A percentile compares a stretch with the other conserved stretches of the same genome.
Evolutionary conservation across 2,113 vertebrate species (phyloP).

Genomic region (Pao palembangensis): DNA sequence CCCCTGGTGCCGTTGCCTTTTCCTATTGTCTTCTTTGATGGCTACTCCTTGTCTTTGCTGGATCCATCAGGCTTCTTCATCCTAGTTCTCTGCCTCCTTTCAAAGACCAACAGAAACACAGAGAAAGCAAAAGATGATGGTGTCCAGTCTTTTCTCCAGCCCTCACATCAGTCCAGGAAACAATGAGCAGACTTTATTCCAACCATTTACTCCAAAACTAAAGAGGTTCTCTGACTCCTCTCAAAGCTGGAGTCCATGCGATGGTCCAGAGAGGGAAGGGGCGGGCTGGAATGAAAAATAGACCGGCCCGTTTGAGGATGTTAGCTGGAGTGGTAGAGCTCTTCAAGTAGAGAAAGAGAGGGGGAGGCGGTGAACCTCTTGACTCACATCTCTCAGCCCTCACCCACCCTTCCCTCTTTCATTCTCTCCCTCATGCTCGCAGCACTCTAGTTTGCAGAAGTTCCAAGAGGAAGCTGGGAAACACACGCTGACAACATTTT

Average conservation of each 20-base stretch:
- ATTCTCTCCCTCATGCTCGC: constrained; percentile 40
- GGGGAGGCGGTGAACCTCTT: constrained; percentile 26
- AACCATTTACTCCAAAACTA: constrained; percentile 52
- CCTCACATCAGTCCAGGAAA: constrained; percentile 59
- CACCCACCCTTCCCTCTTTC: constrained; percentile 50
- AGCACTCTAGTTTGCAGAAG: constrained; percentile 45
- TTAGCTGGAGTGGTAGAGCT: constrained; percentile 58
- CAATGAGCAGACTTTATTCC: constrained; percentile 42
- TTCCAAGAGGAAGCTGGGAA: constrained; percentile 55
- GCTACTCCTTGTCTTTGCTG: constrained; percentile 30
- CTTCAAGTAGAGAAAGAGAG: constrained; percentile 54
- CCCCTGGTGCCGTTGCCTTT: constrained; percentile 23
- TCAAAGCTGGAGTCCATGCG: constrained; percentile 41
- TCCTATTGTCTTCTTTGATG: constrained; percentile 39
- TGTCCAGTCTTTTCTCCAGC: constrained; percentile 52
- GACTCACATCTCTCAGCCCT: constrained; percentile 37
- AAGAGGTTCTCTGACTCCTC: constrained; percentile 46
- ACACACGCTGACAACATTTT: constrained; percentile 18
- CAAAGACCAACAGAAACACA: constrained; percentile 33
- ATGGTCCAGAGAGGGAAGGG: constrained; percentile 39
- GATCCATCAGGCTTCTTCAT: constrained; percentile 42
- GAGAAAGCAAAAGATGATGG: constrained; percentile 49
- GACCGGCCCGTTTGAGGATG: constrained; percentile 55
- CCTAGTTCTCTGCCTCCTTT: constrained; percentile 26
- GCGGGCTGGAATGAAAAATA: constrained; percentile 27